phyloP scores from a whole-genome alignment of 1,140 invertebrate species.

The Ganaspis sp. region DNA sequence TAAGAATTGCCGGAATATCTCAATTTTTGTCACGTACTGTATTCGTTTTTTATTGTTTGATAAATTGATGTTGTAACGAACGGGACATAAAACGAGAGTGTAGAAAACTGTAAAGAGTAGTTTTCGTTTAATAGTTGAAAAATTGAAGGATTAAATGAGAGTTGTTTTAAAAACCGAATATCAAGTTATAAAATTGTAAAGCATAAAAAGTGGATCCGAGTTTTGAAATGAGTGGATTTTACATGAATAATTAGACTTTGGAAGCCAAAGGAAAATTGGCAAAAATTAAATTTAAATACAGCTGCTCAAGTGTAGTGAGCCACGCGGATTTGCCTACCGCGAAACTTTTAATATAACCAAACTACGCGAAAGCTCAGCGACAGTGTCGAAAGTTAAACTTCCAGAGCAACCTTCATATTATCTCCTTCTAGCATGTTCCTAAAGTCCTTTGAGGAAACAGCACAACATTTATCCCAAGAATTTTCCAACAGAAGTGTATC shows the following conservation, averaged over 20 bases:
- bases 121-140: too few relatives aligned
- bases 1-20: too few relatives aligned
- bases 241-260: not conserved
- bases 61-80: too few relatives aligned
- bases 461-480: not conserved
- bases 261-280: not conserved
- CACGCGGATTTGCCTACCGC: constrained; percentile 14
- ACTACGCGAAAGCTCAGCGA: constrained; percentile 5
- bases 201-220: not conserved
- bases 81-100: too few relatives aligned
- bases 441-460: constrained; percentile 21
- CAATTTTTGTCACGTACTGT: too few relatives aligned
- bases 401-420: constrained; percentile 13
- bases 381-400: constrained; percentile 26
- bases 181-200: not conserved
- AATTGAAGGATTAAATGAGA: constrained; percentile 1
- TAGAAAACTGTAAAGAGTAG: too few relatives aligned
- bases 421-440: constrained; percentile 14
- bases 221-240: not conserved
- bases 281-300: constrained; percentile 19
- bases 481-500: not conserved
- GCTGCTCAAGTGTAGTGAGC: constrained; percentile 9
- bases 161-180: not conserved
- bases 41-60: too few relatives aligned
- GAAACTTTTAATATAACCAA: constrained; percentile 15